These are phyloP conservation scores for Miniopterus natalensis DNA, from an alignment of 2,113 vertebrate genomes.

Conservation along the genomic window DNA sequence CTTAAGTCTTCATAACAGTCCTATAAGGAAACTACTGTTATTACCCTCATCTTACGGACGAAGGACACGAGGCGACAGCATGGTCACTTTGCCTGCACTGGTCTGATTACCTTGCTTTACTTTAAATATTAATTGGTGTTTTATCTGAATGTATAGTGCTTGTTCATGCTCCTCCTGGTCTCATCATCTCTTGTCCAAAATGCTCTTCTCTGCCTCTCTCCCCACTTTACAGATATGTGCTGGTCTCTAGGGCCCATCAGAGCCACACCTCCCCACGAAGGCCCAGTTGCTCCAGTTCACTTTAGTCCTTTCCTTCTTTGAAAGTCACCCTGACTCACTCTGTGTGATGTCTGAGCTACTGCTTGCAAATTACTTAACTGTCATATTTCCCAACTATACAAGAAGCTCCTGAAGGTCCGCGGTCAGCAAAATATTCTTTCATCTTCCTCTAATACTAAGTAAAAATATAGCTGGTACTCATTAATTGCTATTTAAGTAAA, in stretches of 20 bases:
- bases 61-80: neutral
- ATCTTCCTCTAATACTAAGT: neutral
- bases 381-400: neutral
- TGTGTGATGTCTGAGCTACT: fast-evolving
- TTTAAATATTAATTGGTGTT: neutral
- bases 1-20: neutral
- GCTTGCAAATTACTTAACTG: neutral
- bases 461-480: neutral
- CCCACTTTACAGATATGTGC: neutral
- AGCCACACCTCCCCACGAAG: neutral
- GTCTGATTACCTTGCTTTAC: neutral
- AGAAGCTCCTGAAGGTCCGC: neutral
- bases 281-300: neutral
- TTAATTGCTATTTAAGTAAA: constrained; percentile 7
- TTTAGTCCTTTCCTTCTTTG: neutral
- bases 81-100: neutral
- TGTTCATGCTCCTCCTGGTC: neutral
- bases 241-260: neutral
- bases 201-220: neutral
- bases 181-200: neutral
- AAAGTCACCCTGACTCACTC: neutral
- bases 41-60: too few species aligned
- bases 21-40: neutral
- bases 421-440: neutral
- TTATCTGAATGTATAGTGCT: neutral